These are phyloP conservation scores for Holocentrus rufus DNA, from an alignment of 2,797 vertebrate genomes.

Conservation along the genomic window DNA sequence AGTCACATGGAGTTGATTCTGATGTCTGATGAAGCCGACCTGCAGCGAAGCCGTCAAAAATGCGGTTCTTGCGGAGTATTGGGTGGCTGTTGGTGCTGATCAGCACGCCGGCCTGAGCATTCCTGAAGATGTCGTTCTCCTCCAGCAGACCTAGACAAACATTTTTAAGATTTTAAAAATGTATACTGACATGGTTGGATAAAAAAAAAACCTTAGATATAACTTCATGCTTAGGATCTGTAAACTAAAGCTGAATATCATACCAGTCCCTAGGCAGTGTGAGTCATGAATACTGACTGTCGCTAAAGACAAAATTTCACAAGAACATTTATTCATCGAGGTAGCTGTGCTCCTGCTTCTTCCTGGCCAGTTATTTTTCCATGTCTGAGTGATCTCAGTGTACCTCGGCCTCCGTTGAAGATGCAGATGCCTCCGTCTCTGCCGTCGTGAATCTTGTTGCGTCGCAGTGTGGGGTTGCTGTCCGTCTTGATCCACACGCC, in stretches of 20 bases:
- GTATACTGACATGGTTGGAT: background rate
- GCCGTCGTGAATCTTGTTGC: conserved; percentile 94
- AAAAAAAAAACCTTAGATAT: background rate
- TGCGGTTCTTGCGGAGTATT: conserved; percentile 90
- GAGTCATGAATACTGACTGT: too few species aligned
- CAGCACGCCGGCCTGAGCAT: conserved; percentile 91
- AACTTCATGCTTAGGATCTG: background rate
- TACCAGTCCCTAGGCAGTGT: too few species aligned
- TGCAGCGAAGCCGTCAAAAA: conserved; percentile 94
- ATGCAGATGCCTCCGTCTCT: conserved; percentile 94
- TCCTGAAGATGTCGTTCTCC: conserved; percentile 94
- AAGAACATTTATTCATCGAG: too few species aligned
- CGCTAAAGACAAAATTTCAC: too few species aligned
- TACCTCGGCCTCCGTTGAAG: conserved; percentile 94
- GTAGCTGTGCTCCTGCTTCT: too few species aligned
- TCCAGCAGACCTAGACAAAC: conserved; percentile 86
- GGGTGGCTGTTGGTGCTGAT: conserved; percentile 95
- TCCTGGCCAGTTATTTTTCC: too few species aligned
- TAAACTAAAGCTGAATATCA: background rate
- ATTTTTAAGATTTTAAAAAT: background rate
- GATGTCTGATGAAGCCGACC: conserved; percentile 68
- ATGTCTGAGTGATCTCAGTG: background rate
- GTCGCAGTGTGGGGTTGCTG: conserved; percentile 92
- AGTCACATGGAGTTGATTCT: background rate
- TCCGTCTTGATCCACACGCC: conserved; percentile 95